A percentile compares a stretch with the other conserved stretches of the same genome.
Evolutionary conservation across 1,140 invertebrate genomes (phyloP).

Genomic region (Meteorus sp.): DNA sequence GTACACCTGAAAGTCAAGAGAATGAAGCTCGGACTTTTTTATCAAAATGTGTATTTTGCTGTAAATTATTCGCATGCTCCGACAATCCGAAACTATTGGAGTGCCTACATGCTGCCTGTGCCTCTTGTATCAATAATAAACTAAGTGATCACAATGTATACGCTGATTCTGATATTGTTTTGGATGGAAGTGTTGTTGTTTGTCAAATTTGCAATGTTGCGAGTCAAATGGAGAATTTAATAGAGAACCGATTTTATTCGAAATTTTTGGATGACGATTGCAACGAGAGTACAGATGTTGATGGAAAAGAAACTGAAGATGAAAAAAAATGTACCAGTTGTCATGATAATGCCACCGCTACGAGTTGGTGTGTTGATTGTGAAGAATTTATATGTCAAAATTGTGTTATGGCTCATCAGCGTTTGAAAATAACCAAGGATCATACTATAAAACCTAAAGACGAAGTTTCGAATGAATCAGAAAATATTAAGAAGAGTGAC

Average conservation of each 20-base stretch:
- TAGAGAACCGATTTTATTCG: constrained; percentile 49
- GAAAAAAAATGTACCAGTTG: constrained; percentile 83
- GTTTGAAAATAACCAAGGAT: constrained; percentile 89
- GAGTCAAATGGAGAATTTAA: constrained; percentile 49
- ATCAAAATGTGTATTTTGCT: constrained; percentile 71
- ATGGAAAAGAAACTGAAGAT: constrained; percentile 51
- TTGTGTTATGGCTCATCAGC: constrained; percentile 75
- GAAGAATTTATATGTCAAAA: constrained; percentile 88
- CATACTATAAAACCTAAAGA: constrained; percentile 86
- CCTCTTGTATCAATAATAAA: constrained; percentile 73
- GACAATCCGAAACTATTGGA: constrained; percentile 79
- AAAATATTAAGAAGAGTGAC: constrained; percentile 54
- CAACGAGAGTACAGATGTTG: constrained; percentile 49
- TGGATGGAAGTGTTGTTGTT: constrained; percentile 43
- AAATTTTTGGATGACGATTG: constrained; percentile 58
- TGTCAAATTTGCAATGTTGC: constrained; percentile 52
- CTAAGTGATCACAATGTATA: constrained; percentile 64
- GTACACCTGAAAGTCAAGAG: constrained; percentile 58
- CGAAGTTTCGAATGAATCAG: constrained; percentile 67
- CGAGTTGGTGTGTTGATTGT: constrained; percentile 87
- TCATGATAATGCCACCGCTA: constrained; percentile 77
- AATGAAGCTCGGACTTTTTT: constrained; percentile 47
- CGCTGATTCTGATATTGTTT: constrained; percentile 41
- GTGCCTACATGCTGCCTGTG: constrained; percentile 83
- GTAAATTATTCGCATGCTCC: constrained; percentile 62